Conservation (phyloP, 2,797 vertebrate species). For the Remorina albescens region DNA sequence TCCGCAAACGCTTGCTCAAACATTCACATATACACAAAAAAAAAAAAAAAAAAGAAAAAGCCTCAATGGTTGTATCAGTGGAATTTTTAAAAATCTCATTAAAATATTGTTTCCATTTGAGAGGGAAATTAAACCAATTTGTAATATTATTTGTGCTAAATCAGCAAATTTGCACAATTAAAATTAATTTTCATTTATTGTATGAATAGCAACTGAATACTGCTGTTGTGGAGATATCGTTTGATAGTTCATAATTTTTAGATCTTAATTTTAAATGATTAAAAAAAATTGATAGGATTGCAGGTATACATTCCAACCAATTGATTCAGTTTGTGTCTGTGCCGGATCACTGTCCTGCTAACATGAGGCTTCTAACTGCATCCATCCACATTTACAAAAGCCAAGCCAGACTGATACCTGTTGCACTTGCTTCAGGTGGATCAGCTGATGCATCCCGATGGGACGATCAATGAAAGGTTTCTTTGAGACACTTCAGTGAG, state of each 20-base stretch:
- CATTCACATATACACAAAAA: no score
- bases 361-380: background rate
- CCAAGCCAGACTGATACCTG: background rate
- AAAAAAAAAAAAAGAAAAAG: no score
- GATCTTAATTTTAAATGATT: no score
- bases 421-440: background rate
- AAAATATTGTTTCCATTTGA: constrained; percentile 4
- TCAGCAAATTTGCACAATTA: background rate
- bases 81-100: constrained; percentile 1
- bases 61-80: constrained; percentile 22
- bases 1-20: no score
- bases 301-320: background rate
- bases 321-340: background rate
- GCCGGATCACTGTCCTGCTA: background rate
- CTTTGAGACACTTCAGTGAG: background rate
- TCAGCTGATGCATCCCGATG: constrained; percentile 7
- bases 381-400: constrained; percentile 1
- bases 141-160: background rate
- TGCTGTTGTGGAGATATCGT: background rate
- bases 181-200: background rate
- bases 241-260: no score
- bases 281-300: no score
- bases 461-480: constrained; percentile 4
- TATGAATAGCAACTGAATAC: background rate
- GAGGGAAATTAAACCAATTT: background rate